phyloP scores from a whole-genome alignment of 2,797 vertebrate genomes.

The Leptatherina wallacei region DNA sequence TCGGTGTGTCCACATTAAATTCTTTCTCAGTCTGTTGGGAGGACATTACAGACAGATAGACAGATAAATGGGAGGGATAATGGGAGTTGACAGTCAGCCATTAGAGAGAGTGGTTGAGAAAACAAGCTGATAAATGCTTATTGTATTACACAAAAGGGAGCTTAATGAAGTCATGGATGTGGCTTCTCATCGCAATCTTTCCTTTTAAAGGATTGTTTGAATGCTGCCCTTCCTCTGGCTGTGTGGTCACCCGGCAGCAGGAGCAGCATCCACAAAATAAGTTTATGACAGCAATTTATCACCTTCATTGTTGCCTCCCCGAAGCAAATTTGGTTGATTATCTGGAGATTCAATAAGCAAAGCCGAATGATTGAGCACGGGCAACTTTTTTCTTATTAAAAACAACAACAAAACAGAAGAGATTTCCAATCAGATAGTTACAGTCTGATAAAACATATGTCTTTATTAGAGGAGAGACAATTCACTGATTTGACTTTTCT shows the following conservation, averaged over 20 bases:
- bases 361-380: conserved; percentile 39
- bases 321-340: conserved; percentile 67
- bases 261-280: conserved; percentile 39
- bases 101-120: conserved; percentile 63
- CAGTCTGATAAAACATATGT: conserved; percentile 20
- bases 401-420: conserved; percentile 2
- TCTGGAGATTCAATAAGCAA: conserved; percentile 69
- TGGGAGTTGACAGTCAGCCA: conserved; percentile 63
- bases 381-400: conserved; percentile 42
- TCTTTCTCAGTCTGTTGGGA: conserved; percentile 25
- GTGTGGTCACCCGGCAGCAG: conserved; percentile 47
- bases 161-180: conserved; percentile 68
- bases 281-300: conserved; percentile 75
- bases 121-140: conserved; percentile 76
- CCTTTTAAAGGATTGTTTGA: conserved; percentile 43
- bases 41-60: conserved; percentile 45
- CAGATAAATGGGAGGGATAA: conserved; percentile 70
- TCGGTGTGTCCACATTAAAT: conserved; percentile 47
- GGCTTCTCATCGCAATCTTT: conserved; percentile 45
- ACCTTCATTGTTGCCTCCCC: conserved; percentile 28
- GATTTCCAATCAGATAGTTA: conserved; percentile 24
- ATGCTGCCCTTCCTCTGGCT: conserved; percentile 40
- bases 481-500: neutral
- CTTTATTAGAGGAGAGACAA: neutral
- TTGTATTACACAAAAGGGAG: conserved; percentile 67